Conservation (phyloP, 1,140 invertebrate species). For the Drosophila tsacasi region DNA sequence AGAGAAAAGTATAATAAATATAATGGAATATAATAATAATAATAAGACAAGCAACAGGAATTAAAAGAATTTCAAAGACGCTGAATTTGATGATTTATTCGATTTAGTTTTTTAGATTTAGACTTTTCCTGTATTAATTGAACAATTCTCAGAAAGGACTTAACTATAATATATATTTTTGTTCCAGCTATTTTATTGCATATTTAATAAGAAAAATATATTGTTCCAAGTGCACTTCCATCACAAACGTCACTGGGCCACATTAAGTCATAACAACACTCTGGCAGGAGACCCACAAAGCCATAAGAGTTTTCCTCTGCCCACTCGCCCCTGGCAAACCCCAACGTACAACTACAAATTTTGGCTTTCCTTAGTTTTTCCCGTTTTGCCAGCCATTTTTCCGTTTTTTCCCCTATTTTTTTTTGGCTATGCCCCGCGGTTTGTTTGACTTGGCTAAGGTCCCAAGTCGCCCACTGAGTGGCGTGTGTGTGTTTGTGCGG, state of each 20-base stretch:
- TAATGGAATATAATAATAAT: neutral
- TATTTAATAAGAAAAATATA: neutral
- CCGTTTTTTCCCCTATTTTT: slow-evolving; percentile 5
- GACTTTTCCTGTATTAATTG: neutral
- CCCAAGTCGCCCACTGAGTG: slow-evolving; percentile 1
- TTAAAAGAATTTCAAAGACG: neutral
- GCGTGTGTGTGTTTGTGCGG: slow-evolving; percentile 43
- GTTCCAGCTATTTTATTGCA: neutral
- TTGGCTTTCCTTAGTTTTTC: slow-evolving; percentile 34
- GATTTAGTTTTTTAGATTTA: too few species aligned
- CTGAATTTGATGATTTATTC: neutral
- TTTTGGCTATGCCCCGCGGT: slow-evolving; percentile 53
- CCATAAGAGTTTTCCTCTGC: too few species aligned
- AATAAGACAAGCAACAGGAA: neutral
- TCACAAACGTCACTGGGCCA: slow-evolving; percentile 68
- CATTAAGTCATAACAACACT: slow-evolving; percentile 80
- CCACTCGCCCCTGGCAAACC: neutral
- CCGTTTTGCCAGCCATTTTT: slow-evolving; percentile 21
- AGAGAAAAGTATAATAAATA: neutral
- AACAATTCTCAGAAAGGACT: neutral
- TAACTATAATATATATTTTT: too few species aligned
- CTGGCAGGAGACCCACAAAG: slow-evolving; percentile 24
- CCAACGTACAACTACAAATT: slow-evolving; percentile 17
- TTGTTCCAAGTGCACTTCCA: slow-evolving; percentile 50
- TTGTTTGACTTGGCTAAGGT: slow-evolving; percentile 74